Conservation (phyloP, 2,888 invertebrate species). For the Rugalucina vietnamica region DNA sequence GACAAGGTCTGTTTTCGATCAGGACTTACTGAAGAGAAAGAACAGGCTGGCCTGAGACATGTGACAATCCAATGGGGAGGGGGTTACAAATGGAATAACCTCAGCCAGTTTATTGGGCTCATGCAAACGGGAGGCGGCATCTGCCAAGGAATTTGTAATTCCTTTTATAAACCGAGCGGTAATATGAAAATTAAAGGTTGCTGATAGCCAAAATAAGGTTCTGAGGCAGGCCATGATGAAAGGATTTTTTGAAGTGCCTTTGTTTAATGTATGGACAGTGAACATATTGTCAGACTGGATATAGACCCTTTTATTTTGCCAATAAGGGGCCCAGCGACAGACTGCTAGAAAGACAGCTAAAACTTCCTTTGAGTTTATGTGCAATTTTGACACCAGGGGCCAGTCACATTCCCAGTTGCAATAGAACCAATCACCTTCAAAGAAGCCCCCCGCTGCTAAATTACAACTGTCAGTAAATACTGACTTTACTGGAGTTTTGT, state of each 20-base stretch:
- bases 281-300: slow-evolving; percentile 27
- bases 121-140: slow-evolving; percentile 22
- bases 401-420: slow-evolving; percentile 24
- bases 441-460: slow-evolving; percentile 16
- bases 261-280: slow-evolving; percentile 35
- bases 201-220: slow-evolving; percentile 38
- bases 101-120: slow-evolving; percentile 3
- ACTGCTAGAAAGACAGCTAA: slow-evolving; percentile 17
- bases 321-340: slow-evolving; percentile 23
- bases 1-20: neutral
- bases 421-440: slow-evolving; percentile 31
- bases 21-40: neutral
- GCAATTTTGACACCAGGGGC: neutral
- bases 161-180: slow-evolving; percentile 26
- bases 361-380: slow-evolving; percentile 30
- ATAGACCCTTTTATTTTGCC: slow-evolving; percentile 15
- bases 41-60: neutral
- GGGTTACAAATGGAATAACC: neutral
- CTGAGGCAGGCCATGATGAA: slow-evolving; percentile 20
- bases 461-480: slow-evolving; percentile 36
- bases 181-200: slow-evolving; percentile 26
- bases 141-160: slow-evolving; percentile 8
- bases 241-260: slow-evolving; percentile 20
- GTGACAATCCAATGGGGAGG: neutral
- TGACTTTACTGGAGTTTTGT: slow-evolving; percentile 21